phyloP scores from a whole-genome alignment of 1,140 invertebrate species.

The Dendroctonus valens region DNA sequence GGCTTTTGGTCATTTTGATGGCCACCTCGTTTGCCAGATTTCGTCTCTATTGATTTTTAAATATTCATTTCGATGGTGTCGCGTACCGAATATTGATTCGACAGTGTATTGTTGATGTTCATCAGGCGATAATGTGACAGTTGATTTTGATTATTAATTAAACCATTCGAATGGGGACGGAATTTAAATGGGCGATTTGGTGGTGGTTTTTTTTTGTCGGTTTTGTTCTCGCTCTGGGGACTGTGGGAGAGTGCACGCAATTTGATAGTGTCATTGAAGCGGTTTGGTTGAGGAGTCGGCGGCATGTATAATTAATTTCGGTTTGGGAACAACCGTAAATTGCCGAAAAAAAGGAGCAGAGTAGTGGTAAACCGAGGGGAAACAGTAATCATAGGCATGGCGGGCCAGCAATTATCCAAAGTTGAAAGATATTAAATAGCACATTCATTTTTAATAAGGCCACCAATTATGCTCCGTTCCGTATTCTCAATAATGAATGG shows the following conservation, averaged over 20 bases:
- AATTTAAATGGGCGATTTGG: neutral
- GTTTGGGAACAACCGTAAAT: too few species aligned
- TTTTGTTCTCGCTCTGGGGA: too few species aligned
- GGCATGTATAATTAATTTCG: too few species aligned
- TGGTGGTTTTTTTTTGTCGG: too few species aligned
- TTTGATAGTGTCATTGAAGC: conserved; percentile 11
- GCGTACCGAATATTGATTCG: conserved; percentile 21
- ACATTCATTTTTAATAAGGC: conserved; percentile 19
- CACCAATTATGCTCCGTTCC: conserved; percentile 4
- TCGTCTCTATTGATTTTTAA: conserved; percentile 33
- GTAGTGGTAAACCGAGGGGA: too few species aligned
- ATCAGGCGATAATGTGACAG: conserved; percentile 24
- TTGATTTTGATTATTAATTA: conserved; percentile 26
- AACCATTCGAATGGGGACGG: conserved; percentile 6
- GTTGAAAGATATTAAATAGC: neutral
- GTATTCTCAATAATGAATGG: conserved; percentile 14
- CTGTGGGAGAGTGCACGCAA: conserved; percentile 4
- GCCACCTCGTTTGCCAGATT: conserved; percentile 22
- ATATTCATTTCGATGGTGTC: conserved; percentile 24
- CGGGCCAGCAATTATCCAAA: too few species aligned
- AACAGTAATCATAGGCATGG: too few species aligned
- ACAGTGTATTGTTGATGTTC: conserved; percentile 18
- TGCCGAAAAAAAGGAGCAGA: too few species aligned
- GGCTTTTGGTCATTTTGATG: conserved; percentile 30
- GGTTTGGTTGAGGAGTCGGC: too few species aligned